phyloP scores from a whole-genome alignment of 2,888 invertebrate genomes.

The Elysia crispata region DNA sequence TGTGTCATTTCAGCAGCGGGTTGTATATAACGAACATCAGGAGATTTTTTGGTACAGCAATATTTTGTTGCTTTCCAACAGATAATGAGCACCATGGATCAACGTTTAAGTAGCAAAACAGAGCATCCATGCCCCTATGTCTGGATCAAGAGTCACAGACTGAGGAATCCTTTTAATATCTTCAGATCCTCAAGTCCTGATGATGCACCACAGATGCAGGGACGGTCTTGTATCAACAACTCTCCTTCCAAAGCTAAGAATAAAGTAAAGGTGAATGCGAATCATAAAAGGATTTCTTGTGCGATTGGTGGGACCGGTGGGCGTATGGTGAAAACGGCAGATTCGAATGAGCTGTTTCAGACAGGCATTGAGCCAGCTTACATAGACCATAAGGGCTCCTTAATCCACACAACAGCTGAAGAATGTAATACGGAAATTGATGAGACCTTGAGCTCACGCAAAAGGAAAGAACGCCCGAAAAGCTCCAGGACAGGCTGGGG shows the following conservation, averaged over 20 bases:
- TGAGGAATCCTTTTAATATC: conserved; percentile 1
- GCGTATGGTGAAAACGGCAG: conserved; percentile 14
- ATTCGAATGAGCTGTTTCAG: conserved; percentile 10
- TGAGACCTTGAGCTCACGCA: too few relatives aligned
- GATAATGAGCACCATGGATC: too few relatives aligned
- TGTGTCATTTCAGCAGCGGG: too few relatives aligned
- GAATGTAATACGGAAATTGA: too few relatives aligned
- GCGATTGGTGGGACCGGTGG: not conserved
- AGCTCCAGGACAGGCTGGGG: too few relatives aligned
- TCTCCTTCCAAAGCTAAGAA: not conserved
- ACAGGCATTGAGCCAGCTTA: conserved; percentile 11
- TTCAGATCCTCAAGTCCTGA: not conserved
- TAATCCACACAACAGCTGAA: not conserved
- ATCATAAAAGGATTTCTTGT: too few relatives aligned
- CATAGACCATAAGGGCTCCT: conserved; percentile 23
- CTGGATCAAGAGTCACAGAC: conserved; percentile 17
- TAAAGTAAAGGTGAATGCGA: not conserved
- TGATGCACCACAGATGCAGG: not conserved
- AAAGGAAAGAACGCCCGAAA: too few relatives aligned
- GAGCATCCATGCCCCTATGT: not conserved
- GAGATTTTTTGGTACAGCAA: too few relatives aligned
- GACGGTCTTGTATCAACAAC: not conserved
- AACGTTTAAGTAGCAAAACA: not conserved
- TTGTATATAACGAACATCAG: too few relatives aligned
- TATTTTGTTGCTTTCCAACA: too few relatives aligned